A percentile compares a stretch with the other conserved stretches of the same genome.
These are phyloP conservation scores for Halcyon leucocephala DNA, from an alignment of 2,797 vertebrate genomes.

Conservation along the genomic window DNA sequence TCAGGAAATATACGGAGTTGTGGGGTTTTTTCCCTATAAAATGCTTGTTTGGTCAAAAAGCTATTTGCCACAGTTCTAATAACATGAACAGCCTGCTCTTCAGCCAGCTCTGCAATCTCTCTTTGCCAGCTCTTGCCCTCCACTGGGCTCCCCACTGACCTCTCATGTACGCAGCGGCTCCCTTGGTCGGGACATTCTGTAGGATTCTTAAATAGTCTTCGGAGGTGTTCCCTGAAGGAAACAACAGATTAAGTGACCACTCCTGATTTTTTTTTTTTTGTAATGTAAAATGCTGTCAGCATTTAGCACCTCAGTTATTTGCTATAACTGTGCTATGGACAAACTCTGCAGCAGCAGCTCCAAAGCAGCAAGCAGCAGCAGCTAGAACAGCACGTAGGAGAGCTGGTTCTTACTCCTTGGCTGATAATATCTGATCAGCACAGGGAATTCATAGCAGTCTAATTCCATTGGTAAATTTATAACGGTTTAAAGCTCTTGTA, in stretches of 20 bases:
- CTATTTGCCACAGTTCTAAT: not conserved
- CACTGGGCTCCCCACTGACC: slow-evolving; percentile 67
- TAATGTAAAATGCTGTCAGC: not conserved
- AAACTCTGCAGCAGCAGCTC: not conserved
- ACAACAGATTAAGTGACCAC: not conserved
- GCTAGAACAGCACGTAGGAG: not conserved
- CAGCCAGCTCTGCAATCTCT: not conserved
- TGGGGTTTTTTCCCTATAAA: not conserved
- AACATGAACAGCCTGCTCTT: not conserved
- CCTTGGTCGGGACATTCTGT: slow-evolving; percentile 6
- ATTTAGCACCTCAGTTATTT: not conserved
- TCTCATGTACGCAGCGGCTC: slow-evolving; percentile 75
- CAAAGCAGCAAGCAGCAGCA: not conserved
- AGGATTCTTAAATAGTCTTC: slow-evolving; percentile 56
- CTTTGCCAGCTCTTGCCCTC: not conserved
- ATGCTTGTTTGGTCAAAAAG: not conserved
- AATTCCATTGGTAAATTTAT: not conserved
- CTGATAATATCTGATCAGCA: not conserved
- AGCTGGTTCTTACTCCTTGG: not conserved
- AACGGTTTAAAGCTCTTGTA: not conserved
- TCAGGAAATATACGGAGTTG: not conserved
- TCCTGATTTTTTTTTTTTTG: not conserved
- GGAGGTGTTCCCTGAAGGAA: slow-evolving; percentile 18
- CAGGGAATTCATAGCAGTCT: not conserved
- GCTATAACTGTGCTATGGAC: fast-evolving